phyloP scores from a whole-genome alignment of 2,888 invertebrate genomes.

The Cybosia mesomella region DNA sequence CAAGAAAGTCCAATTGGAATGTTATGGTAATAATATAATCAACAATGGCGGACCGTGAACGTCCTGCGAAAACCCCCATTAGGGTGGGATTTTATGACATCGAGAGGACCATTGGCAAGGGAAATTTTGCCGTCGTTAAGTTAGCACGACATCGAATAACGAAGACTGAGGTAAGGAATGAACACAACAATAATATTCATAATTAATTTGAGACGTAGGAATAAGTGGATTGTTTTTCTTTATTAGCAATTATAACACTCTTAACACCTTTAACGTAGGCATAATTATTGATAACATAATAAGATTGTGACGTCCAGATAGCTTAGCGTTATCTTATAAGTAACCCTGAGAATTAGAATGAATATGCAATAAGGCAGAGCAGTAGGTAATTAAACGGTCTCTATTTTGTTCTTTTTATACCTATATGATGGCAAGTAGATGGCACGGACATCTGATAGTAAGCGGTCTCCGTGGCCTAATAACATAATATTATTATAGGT shows the following conservation, averaged over 20 bases:
- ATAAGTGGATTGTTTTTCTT: background rate
- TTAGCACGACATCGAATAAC: constrained; percentile 98
- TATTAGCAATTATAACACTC: background rate
- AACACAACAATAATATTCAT: constrained; percentile 29
- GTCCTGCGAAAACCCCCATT: constrained; percentile 90
- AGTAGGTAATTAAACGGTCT: background rate
- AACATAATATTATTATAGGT: background rate
- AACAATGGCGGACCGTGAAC: constrained; percentile 87
- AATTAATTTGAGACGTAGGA: background rate
- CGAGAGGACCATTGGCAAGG: constrained; percentile 98
- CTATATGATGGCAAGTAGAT: background rate
- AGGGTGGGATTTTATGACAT: constrained; percentile 99
- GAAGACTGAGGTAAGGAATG: constrained; percentile 96
- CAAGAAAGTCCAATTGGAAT: constrained; percentile 61
- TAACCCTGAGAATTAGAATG: background rate
- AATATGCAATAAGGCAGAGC: background rate
- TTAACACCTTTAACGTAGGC: background rate
- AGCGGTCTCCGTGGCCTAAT: background rate
- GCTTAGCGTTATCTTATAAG: background rate
- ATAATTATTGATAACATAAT: background rate
- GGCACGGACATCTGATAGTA: background rate
- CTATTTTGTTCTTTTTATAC: background rate
- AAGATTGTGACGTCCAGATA: constrained; percentile 1
- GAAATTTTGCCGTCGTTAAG: constrained; percentile 99
- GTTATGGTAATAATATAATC: constrained; percentile 68